Evolutionary conservation across 1,140 invertebrate species (phyloP).

Genomic region (Rhyzopertha dominica): DNA sequence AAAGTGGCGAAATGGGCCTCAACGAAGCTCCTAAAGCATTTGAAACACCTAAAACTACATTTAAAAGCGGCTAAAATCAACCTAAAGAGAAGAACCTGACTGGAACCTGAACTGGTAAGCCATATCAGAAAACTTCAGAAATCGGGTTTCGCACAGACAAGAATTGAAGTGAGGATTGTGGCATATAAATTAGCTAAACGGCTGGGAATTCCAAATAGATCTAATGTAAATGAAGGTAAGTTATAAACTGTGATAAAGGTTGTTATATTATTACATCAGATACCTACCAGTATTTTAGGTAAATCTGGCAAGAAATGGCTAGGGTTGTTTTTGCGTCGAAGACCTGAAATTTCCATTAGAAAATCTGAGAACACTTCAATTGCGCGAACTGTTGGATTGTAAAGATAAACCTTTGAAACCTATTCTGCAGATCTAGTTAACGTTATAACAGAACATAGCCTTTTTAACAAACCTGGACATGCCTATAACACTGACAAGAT

Average conservation of each 20-base stretch:
- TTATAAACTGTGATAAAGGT: no score
- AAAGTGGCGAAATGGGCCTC: no score
- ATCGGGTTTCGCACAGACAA: constrained; percentile 10
- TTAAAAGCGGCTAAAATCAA: constrained; percentile 7
- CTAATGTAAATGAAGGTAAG: constrained; percentile 9
- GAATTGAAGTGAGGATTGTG: constrained; percentile 10
- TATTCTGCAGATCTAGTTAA: constrained; percentile 12
- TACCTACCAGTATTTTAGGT: constrained; percentile 11
- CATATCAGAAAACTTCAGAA: constrained; percentile 15
- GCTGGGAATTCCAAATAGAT: constrained; percentile 11
- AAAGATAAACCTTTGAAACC: constrained; percentile 8
- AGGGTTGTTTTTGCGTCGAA: constrained; percentile 10
- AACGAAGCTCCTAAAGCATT: constrained; percentile 17
- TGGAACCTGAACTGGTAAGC: constrained; percentile 1
- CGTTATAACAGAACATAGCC: constrained; percentile 10
- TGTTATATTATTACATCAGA: no score
- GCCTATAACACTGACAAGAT: constrained; percentile 5
- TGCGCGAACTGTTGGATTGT: constrained; percentile 12
- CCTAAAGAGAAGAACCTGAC: constrained; percentile 1
- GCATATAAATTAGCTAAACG: constrained; percentile 11
- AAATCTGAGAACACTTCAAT: constrained; percentile 13
- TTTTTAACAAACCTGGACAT: constrained; percentile 16
- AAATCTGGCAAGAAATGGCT: constrained; percentile 10
- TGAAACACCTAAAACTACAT: constrained; percentile 15
- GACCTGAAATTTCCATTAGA: constrained; percentile 10